These are phyloP conservation scores for Mongoloraphidia duomilia DNA, from an alignment of 2,888 invertebrate genomes.

Conservation along the genomic window DNA sequence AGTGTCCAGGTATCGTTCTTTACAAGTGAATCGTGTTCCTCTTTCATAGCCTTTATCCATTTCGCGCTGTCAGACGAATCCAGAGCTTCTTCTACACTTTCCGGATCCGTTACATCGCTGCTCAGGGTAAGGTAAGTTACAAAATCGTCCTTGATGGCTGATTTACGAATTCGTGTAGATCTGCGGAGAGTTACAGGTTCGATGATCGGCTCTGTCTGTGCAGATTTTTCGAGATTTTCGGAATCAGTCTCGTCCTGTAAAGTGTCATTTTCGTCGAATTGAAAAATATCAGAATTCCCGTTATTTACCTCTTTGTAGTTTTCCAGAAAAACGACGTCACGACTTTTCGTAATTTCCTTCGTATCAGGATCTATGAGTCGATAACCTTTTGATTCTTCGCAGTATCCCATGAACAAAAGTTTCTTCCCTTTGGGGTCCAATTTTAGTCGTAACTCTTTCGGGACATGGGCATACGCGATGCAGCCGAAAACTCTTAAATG, in stretches of 20 bases:
- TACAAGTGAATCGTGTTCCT: not conserved
- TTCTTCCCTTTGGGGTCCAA: slow-evolving; percentile 20
- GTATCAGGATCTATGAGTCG: slow-evolving; percentile 3
- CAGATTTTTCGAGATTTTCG: too few species aligned
- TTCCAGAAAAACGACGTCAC: slow-evolving; percentile 1
- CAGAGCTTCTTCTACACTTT: not conserved
- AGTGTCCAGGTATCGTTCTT: not conserved
- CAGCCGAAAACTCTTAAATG: slow-evolving; percentile 23
- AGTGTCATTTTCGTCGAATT: too few species aligned
- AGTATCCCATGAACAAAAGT: slow-evolving; percentile 21
- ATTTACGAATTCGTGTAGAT: not conserved
- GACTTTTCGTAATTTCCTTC: not conserved
- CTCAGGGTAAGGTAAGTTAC: not conserved
- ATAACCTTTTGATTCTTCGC: slow-evolving; percentile 11
- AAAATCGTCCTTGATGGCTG: too few species aligned
- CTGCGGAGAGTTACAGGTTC: too few species aligned
- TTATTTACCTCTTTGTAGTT: too few species aligned
- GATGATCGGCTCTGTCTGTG: too few species aligned
- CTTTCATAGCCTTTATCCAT: not conserved
- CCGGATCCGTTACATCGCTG: not conserved
- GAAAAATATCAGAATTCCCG: too few species aligned
- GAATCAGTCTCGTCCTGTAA: too few species aligned
- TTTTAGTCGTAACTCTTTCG: slow-evolving; percentile 19
- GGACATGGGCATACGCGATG: slow-evolving; percentile 18
- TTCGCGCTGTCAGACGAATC: not conserved